These are phyloP conservation scores for Epinephelus awoara DNA, from an alignment of 2,797 vertebrate genomes.

Conservation along the genomic window DNA sequence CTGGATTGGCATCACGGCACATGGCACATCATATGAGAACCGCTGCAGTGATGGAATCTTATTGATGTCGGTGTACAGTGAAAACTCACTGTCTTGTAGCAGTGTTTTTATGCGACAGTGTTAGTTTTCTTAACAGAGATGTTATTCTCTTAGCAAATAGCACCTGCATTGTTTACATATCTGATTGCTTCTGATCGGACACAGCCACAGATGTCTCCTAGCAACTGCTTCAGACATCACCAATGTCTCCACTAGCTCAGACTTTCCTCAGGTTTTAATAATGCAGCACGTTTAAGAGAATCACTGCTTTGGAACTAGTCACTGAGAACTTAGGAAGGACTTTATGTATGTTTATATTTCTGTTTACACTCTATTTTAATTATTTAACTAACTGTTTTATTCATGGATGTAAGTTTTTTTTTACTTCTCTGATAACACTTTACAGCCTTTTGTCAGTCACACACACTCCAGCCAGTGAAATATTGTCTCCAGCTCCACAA, in stretches of 20 bases:
- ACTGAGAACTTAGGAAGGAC: too few species aligned
- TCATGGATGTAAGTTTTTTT: not conserved
- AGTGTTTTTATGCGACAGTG: too few species aligned
- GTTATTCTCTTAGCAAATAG: not conserved
- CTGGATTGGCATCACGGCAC: too few species aligned
- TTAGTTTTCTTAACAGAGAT: too few species aligned
- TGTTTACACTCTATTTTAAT: not conserved
- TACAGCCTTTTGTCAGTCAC: not conserved
- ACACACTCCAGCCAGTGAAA: not conserved
- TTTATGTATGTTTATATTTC: not conserved
- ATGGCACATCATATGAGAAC: too few species aligned
- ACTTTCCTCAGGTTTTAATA: not conserved
- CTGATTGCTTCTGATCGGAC: not conserved
- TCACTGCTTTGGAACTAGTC: not conserved
- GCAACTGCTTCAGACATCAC: not conserved
- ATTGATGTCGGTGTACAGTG: too few species aligned
- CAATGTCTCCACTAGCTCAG: too few species aligned
- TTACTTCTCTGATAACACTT: not conserved
- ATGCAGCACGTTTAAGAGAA: not conserved
- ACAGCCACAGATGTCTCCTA: not conserved
- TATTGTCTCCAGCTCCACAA: conserved; percentile 26
- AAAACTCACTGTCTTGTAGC: too few species aligned
- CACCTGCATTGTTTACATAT: not conserved
- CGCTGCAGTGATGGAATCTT: too few species aligned
- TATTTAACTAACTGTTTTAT: not conserved